These are phyloP conservation scores for Pao palembangensis DNA, from an alignment of 2,113 vertebrate genomes.

Conservation along the genomic window DNA sequence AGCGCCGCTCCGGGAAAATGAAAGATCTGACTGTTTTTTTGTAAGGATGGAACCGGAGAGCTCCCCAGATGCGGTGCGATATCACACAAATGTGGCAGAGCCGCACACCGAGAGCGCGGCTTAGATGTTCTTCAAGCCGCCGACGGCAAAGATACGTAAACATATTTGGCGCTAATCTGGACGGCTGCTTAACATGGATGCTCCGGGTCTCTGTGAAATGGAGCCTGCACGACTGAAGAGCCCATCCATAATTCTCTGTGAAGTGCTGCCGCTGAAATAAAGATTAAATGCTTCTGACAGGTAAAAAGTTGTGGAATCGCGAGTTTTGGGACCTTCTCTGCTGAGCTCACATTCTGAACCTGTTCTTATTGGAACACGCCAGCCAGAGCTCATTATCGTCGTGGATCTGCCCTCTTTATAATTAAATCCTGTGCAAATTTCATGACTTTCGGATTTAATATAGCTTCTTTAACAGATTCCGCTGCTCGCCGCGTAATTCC, in stretches of 20 bases:
- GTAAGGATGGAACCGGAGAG: constrained; percentile 25
- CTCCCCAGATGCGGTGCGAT: constrained; percentile 37
- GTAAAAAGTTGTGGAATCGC: constrained; percentile 69
- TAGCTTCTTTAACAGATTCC: background rate
- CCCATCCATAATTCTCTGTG: constrained; percentile 74
- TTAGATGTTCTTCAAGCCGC: constrained; percentile 39
- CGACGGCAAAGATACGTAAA: constrained; percentile 62
- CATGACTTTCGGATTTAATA: background rate
- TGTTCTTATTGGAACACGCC: constrained; percentile 44
- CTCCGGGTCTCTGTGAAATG: constrained; percentile 63
- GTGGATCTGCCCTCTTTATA: constrained; percentile 25
- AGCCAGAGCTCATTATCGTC: constrained; percentile 16
- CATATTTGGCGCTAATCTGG: constrained; percentile 73
- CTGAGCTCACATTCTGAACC: constrained; percentile 19
- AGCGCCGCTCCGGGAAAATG: constrained; percentile 36
- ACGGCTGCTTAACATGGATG: constrained; percentile 73
- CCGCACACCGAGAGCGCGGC: constrained; percentile 29
- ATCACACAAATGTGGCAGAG: constrained; percentile 44
- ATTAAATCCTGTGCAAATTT: constrained; percentile 17
- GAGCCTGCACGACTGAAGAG: constrained; percentile 60
- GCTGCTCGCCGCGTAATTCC: background rate
- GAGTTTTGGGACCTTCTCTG: too few relatives aligned
- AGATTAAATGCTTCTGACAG: constrained; percentile 73
- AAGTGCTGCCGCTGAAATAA: constrained; percentile 64
- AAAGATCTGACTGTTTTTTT: constrained; percentile 51